phyloP scores from a whole-genome alignment of 2,888 invertebrate species.

The Protonemura montana region DNA sequence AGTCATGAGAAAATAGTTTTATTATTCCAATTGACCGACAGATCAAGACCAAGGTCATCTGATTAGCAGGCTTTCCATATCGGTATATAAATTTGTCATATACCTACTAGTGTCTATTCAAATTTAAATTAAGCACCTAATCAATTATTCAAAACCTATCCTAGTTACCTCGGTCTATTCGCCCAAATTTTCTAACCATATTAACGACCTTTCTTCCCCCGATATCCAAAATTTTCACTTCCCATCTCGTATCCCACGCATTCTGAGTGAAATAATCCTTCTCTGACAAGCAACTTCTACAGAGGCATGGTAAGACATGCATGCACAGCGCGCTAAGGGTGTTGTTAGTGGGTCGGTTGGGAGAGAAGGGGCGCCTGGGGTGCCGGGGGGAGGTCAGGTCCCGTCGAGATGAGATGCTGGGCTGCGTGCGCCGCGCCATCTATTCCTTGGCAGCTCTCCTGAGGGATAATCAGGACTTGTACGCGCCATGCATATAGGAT shows the following conservation, averaged over 20 bases:
- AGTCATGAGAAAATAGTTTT: too few relatives aligned
- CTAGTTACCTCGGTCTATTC: background rate
- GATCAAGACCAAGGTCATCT: background rate
- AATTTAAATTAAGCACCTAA: background rate
- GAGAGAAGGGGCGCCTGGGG: too few relatives aligned
- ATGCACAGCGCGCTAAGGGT: background rate
- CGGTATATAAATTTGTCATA: background rate
- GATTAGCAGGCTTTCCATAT: background rate
- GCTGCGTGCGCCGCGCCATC: background rate
- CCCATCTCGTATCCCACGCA: background rate
- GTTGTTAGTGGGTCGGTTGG: background rate
- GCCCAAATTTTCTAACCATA: background rate
- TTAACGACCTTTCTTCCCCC: background rate
- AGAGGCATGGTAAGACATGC: background rate
- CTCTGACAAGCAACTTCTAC: background rate
- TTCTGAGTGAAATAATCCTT: background rate
- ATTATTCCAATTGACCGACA: too few relatives aligned
- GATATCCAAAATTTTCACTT: background rate
- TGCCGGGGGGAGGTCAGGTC: background rate
- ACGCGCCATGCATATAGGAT: background rate
- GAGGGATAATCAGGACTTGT: background rate
- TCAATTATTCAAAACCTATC: background rate
- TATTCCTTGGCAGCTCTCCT: conserved; percentile 12
- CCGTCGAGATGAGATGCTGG: background rate
- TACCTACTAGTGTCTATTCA: background rate